Conservation (phyloP, 2,113 vertebrate species). For the Siniperca knerii region DNA sequence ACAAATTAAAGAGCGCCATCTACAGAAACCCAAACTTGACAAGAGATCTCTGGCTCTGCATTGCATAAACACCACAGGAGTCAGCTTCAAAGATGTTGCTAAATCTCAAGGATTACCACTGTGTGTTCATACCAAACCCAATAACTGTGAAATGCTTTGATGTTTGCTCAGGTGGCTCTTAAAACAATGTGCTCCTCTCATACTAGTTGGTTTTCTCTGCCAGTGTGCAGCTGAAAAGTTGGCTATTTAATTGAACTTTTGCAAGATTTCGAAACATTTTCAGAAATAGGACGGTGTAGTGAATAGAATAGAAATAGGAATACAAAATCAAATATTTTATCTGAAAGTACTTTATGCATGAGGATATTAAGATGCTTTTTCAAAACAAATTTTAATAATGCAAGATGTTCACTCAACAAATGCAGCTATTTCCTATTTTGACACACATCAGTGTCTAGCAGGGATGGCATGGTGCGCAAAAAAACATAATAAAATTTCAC, state of each 20-base stretch:
- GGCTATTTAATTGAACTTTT: background rate
- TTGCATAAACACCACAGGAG: slow-evolving; percentile 36
- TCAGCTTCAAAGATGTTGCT: slow-evolving; percentile 52
- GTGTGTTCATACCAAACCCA: slow-evolving; percentile 41
- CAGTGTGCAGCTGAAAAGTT: background rate
- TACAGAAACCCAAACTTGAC: slow-evolving; percentile 1
- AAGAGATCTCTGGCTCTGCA: slow-evolving; percentile 18
- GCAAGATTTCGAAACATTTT: background rate
- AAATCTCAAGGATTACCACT: slow-evolving; percentile 53
- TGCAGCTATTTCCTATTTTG: background rate
- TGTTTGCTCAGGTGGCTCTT: slow-evolving; percentile 64
- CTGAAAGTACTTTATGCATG: background rate
- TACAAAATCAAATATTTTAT: background rate
- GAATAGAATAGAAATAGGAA: background rate
- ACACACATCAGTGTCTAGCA: slow-evolving; percentile 12
- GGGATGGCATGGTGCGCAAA: background rate
- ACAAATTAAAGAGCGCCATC: slow-evolving; percentile 7
- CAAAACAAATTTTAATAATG: background rate
- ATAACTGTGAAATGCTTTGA: slow-evolving; percentile 42
- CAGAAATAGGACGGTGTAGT: background rate
- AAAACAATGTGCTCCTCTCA: slow-evolving; percentile 45
- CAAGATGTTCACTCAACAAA: background rate
- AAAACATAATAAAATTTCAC: slow-evolving; percentile 9
- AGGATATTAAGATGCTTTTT: background rate
- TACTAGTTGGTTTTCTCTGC: background rate